Evolutionary conservation across 1,140 invertebrate genomes (phyloP).

Genomic region (Fragariocoptes setiger): DNA sequence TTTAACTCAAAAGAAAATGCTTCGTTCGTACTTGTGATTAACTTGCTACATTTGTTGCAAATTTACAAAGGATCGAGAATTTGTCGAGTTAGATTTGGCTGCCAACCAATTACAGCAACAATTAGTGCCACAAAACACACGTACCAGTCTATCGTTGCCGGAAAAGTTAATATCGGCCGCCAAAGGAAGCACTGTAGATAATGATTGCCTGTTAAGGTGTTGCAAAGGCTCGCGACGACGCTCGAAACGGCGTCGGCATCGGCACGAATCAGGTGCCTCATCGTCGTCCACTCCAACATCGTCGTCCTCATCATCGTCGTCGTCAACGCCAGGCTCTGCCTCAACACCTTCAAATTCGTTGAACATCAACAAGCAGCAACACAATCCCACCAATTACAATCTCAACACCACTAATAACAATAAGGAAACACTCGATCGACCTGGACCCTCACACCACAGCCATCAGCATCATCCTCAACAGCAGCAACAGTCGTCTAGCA

Average conservation of each 20-base stretch:
- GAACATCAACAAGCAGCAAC: not conserved
- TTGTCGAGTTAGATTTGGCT: constrained; percentile 57
- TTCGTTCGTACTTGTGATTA: not conserved
- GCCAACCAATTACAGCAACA: not conserved
- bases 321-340: too few relatives aligned
- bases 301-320: too few relatives aligned
- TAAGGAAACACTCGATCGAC: not conserved
- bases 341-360: too few relatives aligned
- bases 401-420: not conserved
- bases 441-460: not conserved
- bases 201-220: not conserved
- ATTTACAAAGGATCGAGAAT: constrained; percentile 54
- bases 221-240: not conserved
- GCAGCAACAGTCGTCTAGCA: not conserved
- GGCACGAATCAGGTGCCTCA: not conserved
- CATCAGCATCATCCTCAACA: not conserved
- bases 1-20: not conserved
- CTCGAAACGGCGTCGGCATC: not conserved
- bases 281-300: not conserved
- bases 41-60: not conserved
- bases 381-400: not conserved
- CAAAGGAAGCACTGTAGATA: not conserved
- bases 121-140: not conserved
- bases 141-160: not conserved
- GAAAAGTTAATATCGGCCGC: not conserved